phyloP scores from a whole-genome alignment of 2,113 vertebrate genomes.

The Maccullochella peelii region DNA sequence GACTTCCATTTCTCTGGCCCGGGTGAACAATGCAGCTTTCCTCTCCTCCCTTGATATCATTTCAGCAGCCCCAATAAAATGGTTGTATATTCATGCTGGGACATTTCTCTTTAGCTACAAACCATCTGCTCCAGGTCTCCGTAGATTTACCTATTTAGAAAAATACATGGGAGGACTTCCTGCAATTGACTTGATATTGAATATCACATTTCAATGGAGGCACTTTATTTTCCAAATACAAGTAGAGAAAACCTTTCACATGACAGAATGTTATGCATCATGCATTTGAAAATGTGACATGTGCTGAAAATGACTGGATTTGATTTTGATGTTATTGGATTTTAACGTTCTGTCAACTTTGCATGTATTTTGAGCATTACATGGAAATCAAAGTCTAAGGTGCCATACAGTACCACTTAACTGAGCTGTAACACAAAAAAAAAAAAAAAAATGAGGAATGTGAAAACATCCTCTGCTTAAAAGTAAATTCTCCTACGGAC shows the following conservation, averaged over 20 bases:
- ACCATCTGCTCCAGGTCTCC: constrained; percentile 27
- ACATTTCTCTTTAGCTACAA: constrained; percentile 61
- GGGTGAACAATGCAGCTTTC: constrained; percentile 58
- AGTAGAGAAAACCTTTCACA: not conserved
- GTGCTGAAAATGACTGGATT: not conserved
- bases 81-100: constrained; percentile 51
- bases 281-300: not conserved
- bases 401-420: not conserved
- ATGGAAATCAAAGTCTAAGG: not conserved
- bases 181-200: constrained; percentile 26
- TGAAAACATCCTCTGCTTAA: not conserved
- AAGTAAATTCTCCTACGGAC: not conserved
- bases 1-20: constrained; percentile 57
- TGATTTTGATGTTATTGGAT: not conserved
- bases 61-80: constrained; percentile 58
- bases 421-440: not conserved
- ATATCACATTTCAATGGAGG: constrained; percentile 10
- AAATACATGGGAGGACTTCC: constrained; percentile 11
- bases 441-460: not conserved
- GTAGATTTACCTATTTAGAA: constrained; percentile 25
- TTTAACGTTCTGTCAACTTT: not conserved
- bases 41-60: constrained; percentile 53
- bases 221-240: constrained; percentile 3
- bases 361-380: not conserved
- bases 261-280: not conserved